Percentiles rank a stretch among this genome's conserved stretches.
phyloP scores from a whole-genome alignment of 2,113 vertebrate genomes.

The Xiphophorus maculatus region DNA sequence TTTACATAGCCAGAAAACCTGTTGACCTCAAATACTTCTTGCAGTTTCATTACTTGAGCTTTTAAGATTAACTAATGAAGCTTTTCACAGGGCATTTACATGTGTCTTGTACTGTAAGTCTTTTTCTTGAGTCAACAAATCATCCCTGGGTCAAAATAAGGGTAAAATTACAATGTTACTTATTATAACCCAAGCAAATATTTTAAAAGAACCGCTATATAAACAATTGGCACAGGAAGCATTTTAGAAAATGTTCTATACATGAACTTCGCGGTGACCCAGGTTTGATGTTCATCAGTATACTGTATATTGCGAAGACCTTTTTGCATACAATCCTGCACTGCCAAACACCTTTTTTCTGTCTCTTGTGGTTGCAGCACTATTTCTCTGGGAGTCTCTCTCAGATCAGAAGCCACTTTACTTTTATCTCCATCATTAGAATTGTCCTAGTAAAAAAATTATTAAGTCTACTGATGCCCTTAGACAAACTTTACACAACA shows the following conservation, averaged over 20 bases:
- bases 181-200: neutral
- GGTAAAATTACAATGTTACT: slow-evolving; percentile 15
- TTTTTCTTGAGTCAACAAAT: slow-evolving; percentile 60
- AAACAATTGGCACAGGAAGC: neutral
- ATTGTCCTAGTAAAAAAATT: neutral
- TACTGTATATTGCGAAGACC: slow-evolving; percentile 68
- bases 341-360: slow-evolving; percentile 73
- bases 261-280: slow-evolving; percentile 50
- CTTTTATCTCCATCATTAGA: slow-evolving; percentile 34
- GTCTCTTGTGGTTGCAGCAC: slow-evolving; percentile 71
- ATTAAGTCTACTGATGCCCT: slow-evolving; percentile 23
- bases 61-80: slow-evolving; percentile 55
- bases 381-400: slow-evolving; percentile 63
- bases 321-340: slow-evolving; percentile 69
- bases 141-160: slow-evolving; percentile 61
- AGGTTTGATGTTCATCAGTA: slow-evolving; percentile 57
- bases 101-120: slow-evolving; percentile 74
- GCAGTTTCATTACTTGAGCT: slow-evolving; percentile 47
- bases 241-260: neutral
- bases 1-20: neutral
- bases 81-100: slow-evolving; percentile 60
- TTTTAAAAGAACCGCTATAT: neutral
- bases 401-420: slow-evolving; percentile 59
- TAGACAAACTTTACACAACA: slow-evolving; percentile 42
- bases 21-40: slow-evolving; percentile 24